Conservation (phyloP, 2,888 invertebrate genomes). For the Heliconius sara region DNA sequence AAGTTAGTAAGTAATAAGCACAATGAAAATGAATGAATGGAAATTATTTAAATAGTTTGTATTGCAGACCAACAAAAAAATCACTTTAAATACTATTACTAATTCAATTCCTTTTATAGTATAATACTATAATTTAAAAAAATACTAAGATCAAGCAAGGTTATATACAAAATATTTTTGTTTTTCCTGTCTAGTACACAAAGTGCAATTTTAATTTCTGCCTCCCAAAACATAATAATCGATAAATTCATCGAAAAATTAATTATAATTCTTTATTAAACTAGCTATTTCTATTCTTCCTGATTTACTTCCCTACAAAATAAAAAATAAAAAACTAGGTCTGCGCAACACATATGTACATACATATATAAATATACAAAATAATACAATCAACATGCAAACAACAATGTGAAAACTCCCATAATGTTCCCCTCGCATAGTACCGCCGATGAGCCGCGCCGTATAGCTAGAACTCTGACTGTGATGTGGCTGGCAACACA, state of each 20-base stretch:
- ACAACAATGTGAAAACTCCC: neutral
- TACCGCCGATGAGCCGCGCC: constrained; percentile 59
- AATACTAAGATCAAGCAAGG: too few relatives aligned
- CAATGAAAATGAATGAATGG: constrained; percentile 45
- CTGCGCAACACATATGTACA: constrained; percentile 17
- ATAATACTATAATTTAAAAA: neutral
- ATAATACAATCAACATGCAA: neutral
- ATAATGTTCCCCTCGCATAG: neutral
- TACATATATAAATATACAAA: neutral
- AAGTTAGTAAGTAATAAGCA: constrained; percentile 57
- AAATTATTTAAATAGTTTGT: neutral
- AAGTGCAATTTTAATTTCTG: neutral
- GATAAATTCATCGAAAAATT: neutral
- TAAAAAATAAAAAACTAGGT: neutral
- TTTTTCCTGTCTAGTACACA: neutral
- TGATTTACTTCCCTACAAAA: neutral
- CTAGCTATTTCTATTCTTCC: too few relatives aligned
- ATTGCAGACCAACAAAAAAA: constrained; percentile 3
- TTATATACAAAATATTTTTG: too few relatives aligned
- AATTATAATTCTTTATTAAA: too few relatives aligned
- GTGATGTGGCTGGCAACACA: constrained; percentile 93
- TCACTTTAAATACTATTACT: too few relatives aligned
- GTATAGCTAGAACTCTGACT: constrained; percentile 97
- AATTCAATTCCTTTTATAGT: too few relatives aligned
- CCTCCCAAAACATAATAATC: neutral